Percentiles rank a stretch among this genome's conserved stretches.
Conservation (phyloP, 2,797 vertebrate species). For the Smutsia gigantea region DNA sequence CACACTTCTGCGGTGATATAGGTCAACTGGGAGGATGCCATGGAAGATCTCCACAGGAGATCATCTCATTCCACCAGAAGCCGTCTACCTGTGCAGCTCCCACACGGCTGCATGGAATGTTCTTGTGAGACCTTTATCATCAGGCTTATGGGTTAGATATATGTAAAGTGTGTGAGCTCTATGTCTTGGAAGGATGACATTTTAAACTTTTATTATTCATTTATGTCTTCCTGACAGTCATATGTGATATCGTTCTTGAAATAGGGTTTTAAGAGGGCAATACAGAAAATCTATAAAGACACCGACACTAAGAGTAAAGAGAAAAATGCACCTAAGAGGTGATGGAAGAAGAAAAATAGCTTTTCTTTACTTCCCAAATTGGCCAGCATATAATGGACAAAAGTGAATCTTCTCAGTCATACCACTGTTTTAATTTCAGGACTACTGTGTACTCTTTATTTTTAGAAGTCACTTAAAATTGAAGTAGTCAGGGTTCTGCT, state of each 20-base stretch:
- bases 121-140: not conserved
- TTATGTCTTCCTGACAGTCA: not conserved
- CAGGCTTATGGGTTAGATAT: not conserved
- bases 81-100: not conserved
- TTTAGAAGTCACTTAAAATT: not conserved
- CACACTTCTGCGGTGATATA: not conserved
- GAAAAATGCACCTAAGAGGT: not conserved
- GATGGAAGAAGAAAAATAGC: not conserved
- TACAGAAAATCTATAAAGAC: not conserved
- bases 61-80: not conserved
- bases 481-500: not conserved
- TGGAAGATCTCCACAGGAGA: not conserved
- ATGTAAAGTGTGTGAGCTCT: not conserved
- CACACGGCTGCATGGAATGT: not conserved
- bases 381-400: not conserved
- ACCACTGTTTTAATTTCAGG: not conserved
- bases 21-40: not conserved
- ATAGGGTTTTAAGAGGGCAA: not conserved
- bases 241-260: not conserved
- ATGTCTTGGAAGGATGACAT: not conserved
- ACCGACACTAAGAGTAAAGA: not conserved
- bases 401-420: not conserved
- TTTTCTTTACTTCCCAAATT: not conserved
- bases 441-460: not conserved
- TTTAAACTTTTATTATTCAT: not conserved